Percentiles rank a stretch among this genome's conserved stretches.
Conservation (phyloP, 2,797 vertebrate genomes). For the Neostethus bicornis region DNA sequence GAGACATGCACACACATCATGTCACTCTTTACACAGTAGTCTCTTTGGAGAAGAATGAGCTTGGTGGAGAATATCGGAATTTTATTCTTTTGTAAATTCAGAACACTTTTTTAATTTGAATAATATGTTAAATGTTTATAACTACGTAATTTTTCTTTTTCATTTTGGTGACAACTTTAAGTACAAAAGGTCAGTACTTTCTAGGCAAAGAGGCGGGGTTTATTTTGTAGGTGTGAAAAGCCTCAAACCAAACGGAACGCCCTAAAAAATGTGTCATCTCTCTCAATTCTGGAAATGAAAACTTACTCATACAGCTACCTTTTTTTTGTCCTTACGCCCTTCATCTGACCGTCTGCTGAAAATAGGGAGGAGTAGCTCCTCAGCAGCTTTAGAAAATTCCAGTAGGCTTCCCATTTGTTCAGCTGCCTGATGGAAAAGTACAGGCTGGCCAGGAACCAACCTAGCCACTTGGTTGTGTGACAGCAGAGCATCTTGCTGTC, state of each 20-base stretch:
- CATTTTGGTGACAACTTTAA: no score
- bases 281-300: slow-evolving; percentile 62
- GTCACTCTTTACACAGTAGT: slow-evolving; percentile 11
- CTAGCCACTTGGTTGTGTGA: slow-evolving; percentile 9
- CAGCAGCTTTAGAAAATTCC: slow-evolving; percentile 37
- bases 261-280: slow-evolving; percentile 49
- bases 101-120: no score
- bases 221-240: slow-evolving; percentile 32
- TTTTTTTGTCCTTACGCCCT: not conserved
- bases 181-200: no score
- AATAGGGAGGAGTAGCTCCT: slow-evolving; percentile 2
- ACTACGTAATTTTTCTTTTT: not conserved
- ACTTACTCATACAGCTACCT: slow-evolving; percentile 41
- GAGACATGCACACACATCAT: slow-evolving; percentile 1
- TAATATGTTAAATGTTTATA: not conserved
- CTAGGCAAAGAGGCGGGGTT: no score
- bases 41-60: slow-evolving; percentile 25
- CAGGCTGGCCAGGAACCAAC: slow-evolving; percentile 24
- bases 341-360: slow-evolving; percentile 9
- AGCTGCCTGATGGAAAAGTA: slow-evolving; percentile 71
- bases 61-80: slow-evolving; percentile 27
- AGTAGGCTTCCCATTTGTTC: slow-evolving; percentile 51
- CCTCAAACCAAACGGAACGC: slow-evolving; percentile 14
- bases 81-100: no score
- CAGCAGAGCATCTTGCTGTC: slow-evolving; percentile 15